These are phyloP conservation scores for Drepanosiphum platanoidis DNA, from an alignment of 2,888 invertebrate genomes.

Conservation along the genomic window DNA sequence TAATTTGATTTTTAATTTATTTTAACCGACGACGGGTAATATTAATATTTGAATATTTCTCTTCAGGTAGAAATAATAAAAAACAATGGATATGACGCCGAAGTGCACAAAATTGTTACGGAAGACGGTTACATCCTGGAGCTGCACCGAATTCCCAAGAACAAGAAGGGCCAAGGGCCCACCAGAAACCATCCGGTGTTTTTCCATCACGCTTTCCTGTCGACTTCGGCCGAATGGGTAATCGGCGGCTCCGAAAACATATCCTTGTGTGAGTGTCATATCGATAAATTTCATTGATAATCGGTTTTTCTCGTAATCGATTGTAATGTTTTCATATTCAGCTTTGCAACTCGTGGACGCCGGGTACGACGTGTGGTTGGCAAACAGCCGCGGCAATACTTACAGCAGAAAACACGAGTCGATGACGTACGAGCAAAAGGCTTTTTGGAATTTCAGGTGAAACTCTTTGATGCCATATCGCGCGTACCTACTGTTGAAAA, in stretches of 20 bases:
- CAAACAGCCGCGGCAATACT: slow-evolving; percentile 83
- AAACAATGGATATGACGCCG: slow-evolving; percentile 65
- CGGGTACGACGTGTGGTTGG: slow-evolving; percentile 84
- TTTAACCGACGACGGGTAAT: too few relatives aligned
- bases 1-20: too few relatives aligned
- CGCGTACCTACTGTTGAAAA: too few relatives aligned
- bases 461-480: slow-evolving; percentile 32
- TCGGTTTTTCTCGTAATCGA: too few relatives aligned
- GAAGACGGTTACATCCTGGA: slow-evolving; percentile 81
- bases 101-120: slow-evolving; percentile 75
- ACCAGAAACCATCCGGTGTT: slow-evolving; percentile 63
- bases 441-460: slow-evolving; percentile 76
- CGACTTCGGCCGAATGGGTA: slow-evolving; percentile 65
- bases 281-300: too few relatives aligned
- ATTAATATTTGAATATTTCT: too few relatives aligned
- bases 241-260: slow-evolving; percentile 64
- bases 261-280: slow-evolving; percentile 65
- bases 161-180: slow-evolving; percentile 13
- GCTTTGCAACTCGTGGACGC: slow-evolving; percentile 69
- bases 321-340: not conserved
- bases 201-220: slow-evolving; percentile 65
- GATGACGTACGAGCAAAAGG: slow-evolving; percentile 69
- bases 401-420: slow-evolving; percentile 76
- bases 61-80: slow-evolving; percentile 58
- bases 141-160: slow-evolving; percentile 75